phyloP scores from a whole-genome alignment of 1,140 invertebrate species.

The Eumaeus atala region DNA sequence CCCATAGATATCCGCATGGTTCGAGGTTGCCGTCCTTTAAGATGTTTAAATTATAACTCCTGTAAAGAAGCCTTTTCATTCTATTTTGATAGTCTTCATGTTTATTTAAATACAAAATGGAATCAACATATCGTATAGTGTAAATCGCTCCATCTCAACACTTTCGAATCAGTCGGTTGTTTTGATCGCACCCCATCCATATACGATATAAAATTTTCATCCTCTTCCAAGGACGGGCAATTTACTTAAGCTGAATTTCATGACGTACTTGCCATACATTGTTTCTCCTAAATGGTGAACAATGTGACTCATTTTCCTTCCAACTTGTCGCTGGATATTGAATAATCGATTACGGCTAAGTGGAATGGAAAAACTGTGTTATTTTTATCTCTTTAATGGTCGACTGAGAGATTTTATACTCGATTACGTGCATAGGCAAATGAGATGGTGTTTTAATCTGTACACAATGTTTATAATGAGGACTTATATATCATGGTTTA shows the following conservation, averaged over 20 bases:
- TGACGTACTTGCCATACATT: slow-evolving; percentile 59
- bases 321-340: slow-evolving; percentile 23
- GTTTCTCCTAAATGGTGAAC: slow-evolving; percentile 42
- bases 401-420: slow-evolving; percentile 13
- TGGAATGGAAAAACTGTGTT: slow-evolving; percentile 28
- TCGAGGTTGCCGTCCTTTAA: no score
- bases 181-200: slow-evolving; percentile 18
- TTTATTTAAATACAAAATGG: no score
- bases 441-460: not conserved
- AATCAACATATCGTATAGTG: not conserved
- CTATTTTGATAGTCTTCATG: no score
- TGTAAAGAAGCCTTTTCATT: no score
- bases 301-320: slow-evolving; percentile 44
- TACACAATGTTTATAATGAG: no score
- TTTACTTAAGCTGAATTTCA: slow-evolving; percentile 66
- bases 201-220: slow-evolving; percentile 66
- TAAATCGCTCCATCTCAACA: not conserved
- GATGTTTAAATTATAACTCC: no score
- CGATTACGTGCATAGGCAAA: slow-evolving; percentile 3
- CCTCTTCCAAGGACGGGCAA: slow-evolving; percentile 53
- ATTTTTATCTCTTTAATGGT: slow-evolving; percentile 26
- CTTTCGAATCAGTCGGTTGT: slow-evolving; percentile 7
- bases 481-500: no score
- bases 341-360: slow-evolving; percentile 35
- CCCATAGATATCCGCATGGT: no score